phyloP scores from a whole-genome alignment of 2,113 vertebrate genomes.

The Panurus biarmicus region DNA sequence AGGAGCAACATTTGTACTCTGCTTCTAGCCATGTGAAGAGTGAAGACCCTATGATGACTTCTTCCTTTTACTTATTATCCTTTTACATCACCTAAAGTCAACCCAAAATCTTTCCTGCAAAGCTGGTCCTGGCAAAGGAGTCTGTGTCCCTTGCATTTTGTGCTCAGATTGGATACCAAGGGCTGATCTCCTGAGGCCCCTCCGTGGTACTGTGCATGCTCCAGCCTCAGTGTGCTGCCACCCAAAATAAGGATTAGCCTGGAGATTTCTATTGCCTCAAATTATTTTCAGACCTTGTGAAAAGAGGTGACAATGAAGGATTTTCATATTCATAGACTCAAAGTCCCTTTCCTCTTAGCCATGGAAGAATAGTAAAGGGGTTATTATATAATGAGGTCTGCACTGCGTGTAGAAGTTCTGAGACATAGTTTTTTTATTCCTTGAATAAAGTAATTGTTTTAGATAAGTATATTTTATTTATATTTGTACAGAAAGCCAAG shows the following conservation, averaged over 20 bases:
- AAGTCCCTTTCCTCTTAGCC: neutral
- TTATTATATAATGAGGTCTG: neutral
- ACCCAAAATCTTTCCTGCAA: neutral
- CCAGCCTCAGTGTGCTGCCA: neutral
- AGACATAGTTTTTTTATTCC: neutral
- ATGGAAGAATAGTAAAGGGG: neutral
- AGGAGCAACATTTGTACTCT: neutral
- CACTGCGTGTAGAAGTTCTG: neutral
- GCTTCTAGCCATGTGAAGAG: neutral
- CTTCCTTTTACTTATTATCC: neutral
- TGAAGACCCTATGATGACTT: neutral
- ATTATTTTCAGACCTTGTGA: neutral
- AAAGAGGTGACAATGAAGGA: neutral
- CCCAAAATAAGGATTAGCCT: neutral
- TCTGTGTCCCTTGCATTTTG: accelerated
- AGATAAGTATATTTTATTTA: neutral
- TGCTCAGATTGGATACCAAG: neutral
- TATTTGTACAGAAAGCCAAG: neutral
- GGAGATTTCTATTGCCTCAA: neutral
- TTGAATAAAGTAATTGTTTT: neutral
- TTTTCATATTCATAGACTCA: neutral
- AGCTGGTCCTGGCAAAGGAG: accelerated
- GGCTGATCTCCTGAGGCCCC: neutral
- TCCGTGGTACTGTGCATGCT: neutral
- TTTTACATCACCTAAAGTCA: neutral